A percentile compares a stretch with the other conserved stretches of the same genome.
phyloP scores from a whole-genome alignment of 2,797 vertebrate genomes.

The Pangasius krempfi region DNA sequence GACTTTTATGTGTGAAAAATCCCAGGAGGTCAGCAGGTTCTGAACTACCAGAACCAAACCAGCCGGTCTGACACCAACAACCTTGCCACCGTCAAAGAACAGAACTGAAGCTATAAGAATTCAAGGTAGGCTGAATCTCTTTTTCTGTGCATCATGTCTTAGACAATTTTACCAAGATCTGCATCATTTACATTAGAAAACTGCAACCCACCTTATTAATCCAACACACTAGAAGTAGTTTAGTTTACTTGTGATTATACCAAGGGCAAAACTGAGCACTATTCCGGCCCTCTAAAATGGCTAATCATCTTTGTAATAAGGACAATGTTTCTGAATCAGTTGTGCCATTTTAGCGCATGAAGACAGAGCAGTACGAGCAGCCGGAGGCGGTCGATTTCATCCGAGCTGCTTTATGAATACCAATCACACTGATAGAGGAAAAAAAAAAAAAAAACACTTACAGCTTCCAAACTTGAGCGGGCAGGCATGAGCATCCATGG shows the following conservation, averaged over 20 bases:
- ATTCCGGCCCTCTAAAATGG: not conserved
- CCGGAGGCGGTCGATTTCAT: slow-evolving; percentile 9
- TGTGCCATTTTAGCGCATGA: not conserved
- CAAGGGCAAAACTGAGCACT: not conserved
- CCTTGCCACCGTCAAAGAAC: not conserved
- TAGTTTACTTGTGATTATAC: not conserved
- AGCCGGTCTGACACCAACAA: not conserved
- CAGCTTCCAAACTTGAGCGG: slow-evolving; percentile 98
- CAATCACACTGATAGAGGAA: slow-evolving; percentile 22
- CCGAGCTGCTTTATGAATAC: slow-evolving; percentile 19
- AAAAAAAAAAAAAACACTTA: slow-evolving; percentile 73
- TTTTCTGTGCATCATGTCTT: not conserved
- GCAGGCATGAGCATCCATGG: slow-evolving; percentile 97
- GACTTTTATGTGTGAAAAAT: not conserved
- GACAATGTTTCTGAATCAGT: slow-evolving; percentile 24
- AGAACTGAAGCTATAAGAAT: not conserved
- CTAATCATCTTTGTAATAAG: slow-evolving; percentile 25
- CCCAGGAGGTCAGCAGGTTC: not conserved
- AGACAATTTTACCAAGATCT: not conserved
- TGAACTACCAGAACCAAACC: not conserved
- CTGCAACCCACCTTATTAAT: not conserved
- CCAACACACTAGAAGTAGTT: not conserved
- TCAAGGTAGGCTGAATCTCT: not conserved
- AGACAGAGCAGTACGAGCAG: slow-evolving; percentile 5
- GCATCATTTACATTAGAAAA: not conserved